A percentile compares a stretch with the other conserved stretches of the same genome.
These are phyloP conservation scores for Fragum sueziense DNA, from an alignment of 2,888 invertebrate genomes.

Conservation along the genomic window DNA sequence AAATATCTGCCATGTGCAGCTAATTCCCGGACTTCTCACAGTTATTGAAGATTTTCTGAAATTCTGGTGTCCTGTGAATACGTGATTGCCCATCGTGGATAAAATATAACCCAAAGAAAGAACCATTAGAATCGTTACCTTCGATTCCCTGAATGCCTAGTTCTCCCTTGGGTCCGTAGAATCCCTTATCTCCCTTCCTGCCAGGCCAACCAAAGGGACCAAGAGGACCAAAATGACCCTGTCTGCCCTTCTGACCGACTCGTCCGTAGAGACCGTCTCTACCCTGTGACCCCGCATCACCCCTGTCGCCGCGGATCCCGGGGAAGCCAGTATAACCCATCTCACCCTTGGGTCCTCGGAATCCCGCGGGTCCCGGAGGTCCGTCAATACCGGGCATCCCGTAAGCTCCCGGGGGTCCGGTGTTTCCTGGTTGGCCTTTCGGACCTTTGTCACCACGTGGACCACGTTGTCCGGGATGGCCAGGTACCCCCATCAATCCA, in stretches of 20 bases:
- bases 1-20: too few relatives aligned
- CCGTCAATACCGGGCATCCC: constrained; percentile 60
- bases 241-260: constrained; percentile 44
- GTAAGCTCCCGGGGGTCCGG: constrained; percentile 56
- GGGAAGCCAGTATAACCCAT: constrained; percentile 52
- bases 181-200: constrained; percentile 47
- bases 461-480: constrained; percentile 50
- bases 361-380: constrained; percentile 40
- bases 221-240: constrained; percentile 48
- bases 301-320: constrained; percentile 47
- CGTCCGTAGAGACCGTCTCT: constrained; percentile 42
- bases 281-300: constrained; percentile 52
- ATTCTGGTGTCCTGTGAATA: too few relatives aligned
- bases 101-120: too few relatives aligned
- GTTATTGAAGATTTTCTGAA: too few relatives aligned
- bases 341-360: constrained; percentile 47
- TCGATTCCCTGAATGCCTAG: constrained; percentile 45
- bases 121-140: too few relatives aligned
- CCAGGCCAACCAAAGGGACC: constrained; percentile 55
- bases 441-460: constrained; percentile 52
- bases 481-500: constrained; percentile 41
- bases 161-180: constrained; percentile 28
- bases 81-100: too few relatives aligned
- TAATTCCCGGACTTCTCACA: too few relatives aligned
- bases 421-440: constrained; percentile 46